Base-by-base conservation (phyloP, 2,888 invertebrate species). In the Rotaria magnacalcarata region DNA sequence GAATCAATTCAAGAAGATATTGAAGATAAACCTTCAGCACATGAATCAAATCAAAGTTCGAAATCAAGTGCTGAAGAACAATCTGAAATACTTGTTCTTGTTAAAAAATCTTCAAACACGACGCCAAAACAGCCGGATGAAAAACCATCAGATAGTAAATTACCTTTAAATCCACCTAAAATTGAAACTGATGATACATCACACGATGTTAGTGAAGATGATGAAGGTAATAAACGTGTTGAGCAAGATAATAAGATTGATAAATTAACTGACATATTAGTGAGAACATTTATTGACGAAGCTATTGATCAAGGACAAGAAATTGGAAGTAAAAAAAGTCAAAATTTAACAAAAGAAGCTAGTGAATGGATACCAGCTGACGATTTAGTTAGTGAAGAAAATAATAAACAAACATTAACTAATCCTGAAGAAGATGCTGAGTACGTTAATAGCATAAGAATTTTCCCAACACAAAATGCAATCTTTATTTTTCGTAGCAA, bases 1-100 rank as follows among this genome's bases (percentile, higher is more conserved):
- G 47, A 80, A 21, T 47, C 80, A n/a, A 24, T 80, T 14, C n/a
- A 80, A 80, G 80, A 80, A 47, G 80, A 80, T 80, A 47, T 80
- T 24, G 11, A 80, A 6, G 67, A 34, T 34, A 67, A 41, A 67
- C 34, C 16, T 41, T 34, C 34, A 19, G 16, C 0, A 19, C 67
- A 67, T 67, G 67, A 67, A 34, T 5, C 14, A 27, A 67, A 67
- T 67, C 16, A 34, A 16, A 67, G 67, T 34, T 80, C 80, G 47
- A 47, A 10, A 80, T 47, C 80, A n/a, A 47, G 24, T n/a, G 47
- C 0, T 47, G 80, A 47, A 14, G 80, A 80, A 80, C 80, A 80
- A 80, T 80, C 80, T 6, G 47, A 80, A 80, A 80, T 80, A 80
- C 47, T 47, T 43, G 80, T 80, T 11, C 14, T 80, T n/a, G 80